A percentile compares a stretch with the other conserved stretches of the same genome.
Conservation (phyloP, 2,888 invertebrate species). For the Agapetus fuscipes region DNA sequence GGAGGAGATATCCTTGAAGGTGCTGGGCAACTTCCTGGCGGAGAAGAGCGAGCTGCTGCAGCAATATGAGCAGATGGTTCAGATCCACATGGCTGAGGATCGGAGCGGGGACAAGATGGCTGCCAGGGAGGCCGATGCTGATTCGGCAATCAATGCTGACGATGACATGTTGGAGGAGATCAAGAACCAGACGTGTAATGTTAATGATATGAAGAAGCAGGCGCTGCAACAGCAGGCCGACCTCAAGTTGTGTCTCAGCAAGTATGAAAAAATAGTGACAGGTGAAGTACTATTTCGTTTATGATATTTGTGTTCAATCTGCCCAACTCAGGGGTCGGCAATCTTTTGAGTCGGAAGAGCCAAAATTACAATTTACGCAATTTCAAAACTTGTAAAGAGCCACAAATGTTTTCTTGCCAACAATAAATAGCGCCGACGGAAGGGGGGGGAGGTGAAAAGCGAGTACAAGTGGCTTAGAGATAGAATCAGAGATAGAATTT, state of each 20-base stretch:
- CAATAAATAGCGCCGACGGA: too few species aligned
- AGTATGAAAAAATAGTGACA: conserved; percentile 6
- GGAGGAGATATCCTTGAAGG: conserved; percentile 58
- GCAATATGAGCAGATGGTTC: conserved; percentile 58
- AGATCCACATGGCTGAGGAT: conserved; percentile 47
- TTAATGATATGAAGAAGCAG: conserved; percentile 52
- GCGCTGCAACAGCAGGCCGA: conserved; percentile 52
- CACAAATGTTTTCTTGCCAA: too few species aligned
- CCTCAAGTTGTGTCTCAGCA: conserved; percentile 33
- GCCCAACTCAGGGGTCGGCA: too few species aligned
- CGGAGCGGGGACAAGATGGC: conserved; percentile 19
- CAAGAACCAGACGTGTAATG: conserved; percentile 51
- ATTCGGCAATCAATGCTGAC: conserved; percentile 48
- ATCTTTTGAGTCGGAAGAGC: too few species aligned
- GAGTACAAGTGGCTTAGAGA: too few species aligned
- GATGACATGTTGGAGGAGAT: conserved; percentile 56
- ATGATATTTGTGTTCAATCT: not conserved
- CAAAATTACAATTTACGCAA: too few species aligned
- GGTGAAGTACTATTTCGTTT: conserved; percentile 1
- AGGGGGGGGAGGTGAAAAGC: too few species aligned
- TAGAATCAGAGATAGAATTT: too few species aligned
- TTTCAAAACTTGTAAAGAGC: too few species aligned
- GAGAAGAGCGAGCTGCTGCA: conserved; percentile 60
- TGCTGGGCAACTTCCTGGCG: conserved; percentile 58
- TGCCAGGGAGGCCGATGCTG: conserved; percentile 23